Percentiles rank a stretch among this genome's conserved stretches.
These are phyloP conservation scores for Chrysogorgia sp. DNA, from an alignment of 92 coral and sea anemone genomes.

Conservation along the genomic window DNA sequence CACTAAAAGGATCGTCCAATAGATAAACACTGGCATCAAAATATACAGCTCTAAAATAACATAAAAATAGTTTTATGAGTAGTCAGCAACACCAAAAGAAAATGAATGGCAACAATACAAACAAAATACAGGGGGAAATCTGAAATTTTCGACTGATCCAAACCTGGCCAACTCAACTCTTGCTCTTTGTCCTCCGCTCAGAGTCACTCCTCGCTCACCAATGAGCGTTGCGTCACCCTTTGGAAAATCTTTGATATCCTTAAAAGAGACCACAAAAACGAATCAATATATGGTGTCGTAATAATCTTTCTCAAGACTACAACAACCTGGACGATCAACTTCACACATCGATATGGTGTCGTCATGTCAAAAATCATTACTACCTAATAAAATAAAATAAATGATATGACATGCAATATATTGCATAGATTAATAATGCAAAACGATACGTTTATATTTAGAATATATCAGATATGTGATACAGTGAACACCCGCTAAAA, in stretches of 20 bases:
- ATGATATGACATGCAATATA: no score
- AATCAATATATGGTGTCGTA: no score
- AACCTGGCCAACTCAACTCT: constrained; percentile 87
- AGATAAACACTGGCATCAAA: constrained; percentile 31
- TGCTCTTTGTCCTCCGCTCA: constrained; percentile 92
- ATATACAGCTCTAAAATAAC: constrained; percentile 20
- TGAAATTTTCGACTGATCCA: no score
- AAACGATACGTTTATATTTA: no score
- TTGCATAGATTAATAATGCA: no score
- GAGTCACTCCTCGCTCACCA: constrained; percentile 86
- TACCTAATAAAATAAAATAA: no score
- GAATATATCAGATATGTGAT: no score
- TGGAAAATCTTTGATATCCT: constrained; percentile 75
- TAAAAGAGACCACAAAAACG: neutral
- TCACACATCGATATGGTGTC: no score
- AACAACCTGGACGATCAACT: no score
- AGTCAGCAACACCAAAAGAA: neutral
- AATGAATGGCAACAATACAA: neutral
- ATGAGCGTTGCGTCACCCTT: constrained; percentile 75
- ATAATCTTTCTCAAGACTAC: no score
- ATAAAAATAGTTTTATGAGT: neutral
- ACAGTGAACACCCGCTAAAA: no score
- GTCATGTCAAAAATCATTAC: no score
- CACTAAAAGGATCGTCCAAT: constrained; percentile 39
- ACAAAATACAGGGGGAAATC: neutral